Evolutionary conservation across 2,797 vertebrate species (phyloP), one percentile per base, ranked within the genome.

Genomic region (Hippocampus kuda): DNA sequence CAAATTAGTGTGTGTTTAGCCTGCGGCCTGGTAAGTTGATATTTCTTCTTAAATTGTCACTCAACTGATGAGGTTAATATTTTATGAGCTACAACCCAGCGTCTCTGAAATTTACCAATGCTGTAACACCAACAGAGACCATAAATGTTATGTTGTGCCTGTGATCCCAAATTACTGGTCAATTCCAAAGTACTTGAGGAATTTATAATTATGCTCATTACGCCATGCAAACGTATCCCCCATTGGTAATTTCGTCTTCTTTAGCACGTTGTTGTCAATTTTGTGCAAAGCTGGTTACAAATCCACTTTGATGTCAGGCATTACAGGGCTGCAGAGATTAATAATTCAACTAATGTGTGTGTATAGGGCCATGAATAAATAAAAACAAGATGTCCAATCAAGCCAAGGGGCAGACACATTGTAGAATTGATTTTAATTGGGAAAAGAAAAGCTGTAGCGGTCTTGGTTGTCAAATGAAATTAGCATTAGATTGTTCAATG

Each of bases 261-360:
- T 63, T 9, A 54, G 51, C 22, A 60, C 70, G 69, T 48, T 66
- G 66, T 24, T 62, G 68, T 46, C 54, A 41, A 26, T 65, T 65
- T 48, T 48, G 63, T 46, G 63, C 24, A 65, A 65, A 27, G 24
- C 63, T 26, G 67, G 60, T 26, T 27, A 59, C 74, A 67, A 27
- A 71, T 70, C 27, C 46, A 57, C 72, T 83, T 76, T 83, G 75
- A 85, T 78, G 76, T 75, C 46, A 60, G 59, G 62, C 68, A 34
- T 69, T 64, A 77, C 62, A 66, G 67, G 38, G 26, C 67, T 42
- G 68, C 42, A 71, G 30, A 57, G 57, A 80, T 80, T n/a, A 82
- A 85, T 84, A 70, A 86, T 84, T 81, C 41, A 85, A 73, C 9
- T 26, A 46, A 48, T 61, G 64, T 65, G 56, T 34, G 66, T 65